Evolutionary conservation across 2,797 vertebrate genomes (phyloP), one percentile per base, ranked within the genome.

Genomic region (Chaunax sp.): DNA sequence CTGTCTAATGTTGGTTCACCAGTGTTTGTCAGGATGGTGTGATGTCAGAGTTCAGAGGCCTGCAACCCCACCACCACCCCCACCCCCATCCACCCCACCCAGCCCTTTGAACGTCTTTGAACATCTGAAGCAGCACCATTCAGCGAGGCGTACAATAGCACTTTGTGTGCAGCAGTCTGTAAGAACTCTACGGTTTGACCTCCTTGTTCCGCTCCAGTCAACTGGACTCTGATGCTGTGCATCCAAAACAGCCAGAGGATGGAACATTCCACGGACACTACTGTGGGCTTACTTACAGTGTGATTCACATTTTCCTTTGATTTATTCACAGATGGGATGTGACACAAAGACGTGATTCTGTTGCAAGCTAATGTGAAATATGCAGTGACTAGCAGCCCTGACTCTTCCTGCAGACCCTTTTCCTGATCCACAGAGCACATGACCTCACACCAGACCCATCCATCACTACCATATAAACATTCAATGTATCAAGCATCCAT

Each of bases 221-320:
- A 79, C 60, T 23, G 65, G 57, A 80, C 78, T 47, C 52, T 74
- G 70, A 80, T 75, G 61, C 40, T 40, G 26, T 13, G 35, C 47
- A 55, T 70, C 66, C 52, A 66, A 44, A 62, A 11, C 19, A 26
- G 57, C 56, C 47, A n/a, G 62, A 44, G 7, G 53, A 63, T 11
- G 69, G 71, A 86, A 86, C 79, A 88, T 87, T 86, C 82, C 81
- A 43, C 68, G 69, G 50, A 78, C 64, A 64, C 65, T 75, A 51
- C 57, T 30, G 20, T 50, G 43, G 50, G 61, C 45, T 62, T 33
- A 57, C 60, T 63, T 69, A 20, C 46, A 50, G 12, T 12, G 60
- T 72, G 77, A 85, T 64, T 80, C 83, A 86, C 72, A 77, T 77
- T 78, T 81, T 67, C 69, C 85, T 69, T 59, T 77, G 52, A 80